Conservation (phyloP, 2,113 vertebrate species). For the Bos javanicus region DNA sequence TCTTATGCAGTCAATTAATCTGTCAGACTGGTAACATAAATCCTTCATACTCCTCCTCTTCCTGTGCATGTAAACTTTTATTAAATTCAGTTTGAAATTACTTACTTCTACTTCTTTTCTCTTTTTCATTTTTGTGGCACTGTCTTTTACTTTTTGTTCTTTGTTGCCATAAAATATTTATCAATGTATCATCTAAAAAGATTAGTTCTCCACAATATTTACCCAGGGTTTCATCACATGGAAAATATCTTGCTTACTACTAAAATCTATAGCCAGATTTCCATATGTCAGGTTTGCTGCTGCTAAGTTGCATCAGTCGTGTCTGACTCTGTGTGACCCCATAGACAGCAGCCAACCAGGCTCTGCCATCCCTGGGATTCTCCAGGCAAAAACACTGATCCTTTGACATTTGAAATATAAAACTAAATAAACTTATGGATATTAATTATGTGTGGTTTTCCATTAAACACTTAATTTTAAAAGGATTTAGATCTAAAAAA, state of each 20-base stretch:
- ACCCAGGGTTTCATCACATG: background rate
- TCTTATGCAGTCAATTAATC: conserved; percentile 55
- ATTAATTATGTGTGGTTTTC: background rate
- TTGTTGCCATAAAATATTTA: conserved; percentile 49
- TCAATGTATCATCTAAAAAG: background rate
- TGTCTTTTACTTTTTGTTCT: conserved; percentile 50
- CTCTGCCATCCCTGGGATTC: too few species aligned
- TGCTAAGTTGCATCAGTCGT: too few species aligned
- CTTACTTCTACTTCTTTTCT: conserved; percentile 43
- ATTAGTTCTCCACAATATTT: background rate
- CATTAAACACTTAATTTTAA: background rate
- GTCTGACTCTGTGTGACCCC: too few species aligned
- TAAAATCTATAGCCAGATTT: conserved; percentile 1
- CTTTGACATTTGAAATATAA: conserved; percentile 4
- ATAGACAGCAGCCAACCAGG: too few species aligned
- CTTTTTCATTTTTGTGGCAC: conserved; percentile 8
- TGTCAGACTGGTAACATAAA: conserved; percentile 50
- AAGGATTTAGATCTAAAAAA: background rate
- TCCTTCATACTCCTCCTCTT: conserved; percentile 1
- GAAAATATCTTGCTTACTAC: conserved; percentile 22
- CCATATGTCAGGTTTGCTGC: background rate
- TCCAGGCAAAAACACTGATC: background rate
- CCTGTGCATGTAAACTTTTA: conserved; percentile 36
- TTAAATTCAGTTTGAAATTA: conserved; percentile 48
- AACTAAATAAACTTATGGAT: background rate